A percentile compares a stretch with the other conserved stretches of the same genome.
phyloP scores from a whole-genome alignment of 2,113 vertebrate genomes.

The Coregonus clupeaformis region DNA sequence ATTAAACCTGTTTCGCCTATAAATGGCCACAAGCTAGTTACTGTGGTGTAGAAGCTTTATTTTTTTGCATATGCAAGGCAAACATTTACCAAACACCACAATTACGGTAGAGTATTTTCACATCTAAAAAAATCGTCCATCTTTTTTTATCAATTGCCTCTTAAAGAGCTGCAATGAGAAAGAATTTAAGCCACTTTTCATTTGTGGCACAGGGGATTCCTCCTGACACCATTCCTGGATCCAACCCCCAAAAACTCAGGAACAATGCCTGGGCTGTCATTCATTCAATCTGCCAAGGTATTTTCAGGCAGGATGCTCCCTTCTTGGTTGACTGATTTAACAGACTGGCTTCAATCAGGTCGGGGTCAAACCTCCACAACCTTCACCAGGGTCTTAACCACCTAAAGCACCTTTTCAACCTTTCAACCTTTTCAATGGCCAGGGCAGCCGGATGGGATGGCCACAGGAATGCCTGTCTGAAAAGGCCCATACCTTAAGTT shows the following conservation, averaged over 20 bases:
- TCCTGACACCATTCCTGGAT: constrained; percentile 23
- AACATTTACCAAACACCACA: no score
- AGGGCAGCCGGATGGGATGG: constrained; percentile 52
- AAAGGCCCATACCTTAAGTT: background rate
- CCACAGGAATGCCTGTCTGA: constrained; percentile 62
- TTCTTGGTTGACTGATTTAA: constrained; percentile 62
- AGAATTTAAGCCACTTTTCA: no score
- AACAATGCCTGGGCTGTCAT: constrained; percentile 59
- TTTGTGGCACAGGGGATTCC: background rate
- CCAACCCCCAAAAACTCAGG: constrained; percentile 54
- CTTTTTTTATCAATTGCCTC: no score
- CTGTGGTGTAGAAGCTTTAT: no score
- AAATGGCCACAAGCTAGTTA: no score
- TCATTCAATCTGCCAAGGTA: constrained; percentile 64
- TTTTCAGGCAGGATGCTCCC: constrained; percentile 54
- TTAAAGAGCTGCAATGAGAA: no score
- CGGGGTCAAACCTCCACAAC: no score
- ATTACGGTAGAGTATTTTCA: no score
- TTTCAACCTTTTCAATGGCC: constrained; percentile 67
- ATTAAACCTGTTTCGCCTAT: no score
- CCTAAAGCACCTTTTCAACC: constrained; percentile 43
- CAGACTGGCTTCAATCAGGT: constrained; percentile 59
- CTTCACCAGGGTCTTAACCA: constrained; percentile 59
- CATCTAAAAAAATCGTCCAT: no score
- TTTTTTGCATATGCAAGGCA: no score